phyloP scores from a whole-genome alignment of 1,140 invertebrate species.

The Heterodera schachtii region DNA sequence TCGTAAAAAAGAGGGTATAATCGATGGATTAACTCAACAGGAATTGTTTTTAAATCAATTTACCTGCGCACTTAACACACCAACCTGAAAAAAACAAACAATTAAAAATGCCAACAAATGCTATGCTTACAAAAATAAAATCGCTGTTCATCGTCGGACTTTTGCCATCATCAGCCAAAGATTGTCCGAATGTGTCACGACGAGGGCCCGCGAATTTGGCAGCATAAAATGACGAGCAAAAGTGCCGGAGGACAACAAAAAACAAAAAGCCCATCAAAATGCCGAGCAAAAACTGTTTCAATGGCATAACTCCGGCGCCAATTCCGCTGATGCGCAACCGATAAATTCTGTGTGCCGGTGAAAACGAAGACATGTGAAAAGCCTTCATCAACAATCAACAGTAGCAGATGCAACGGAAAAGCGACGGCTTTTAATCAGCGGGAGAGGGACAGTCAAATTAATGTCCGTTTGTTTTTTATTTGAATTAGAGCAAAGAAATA shows the following conservation, averaged over 20 bases:
- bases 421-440: too few species aligned
- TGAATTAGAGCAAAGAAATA: too few species aligned
- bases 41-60: too few species aligned
- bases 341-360: neutral
- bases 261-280: neutral
- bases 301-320: neutral
- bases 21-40: too few species aligned
- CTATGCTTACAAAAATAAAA: neutral
- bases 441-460: too few species aligned
- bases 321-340: neutral
- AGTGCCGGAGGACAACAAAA: neutral
- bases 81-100: constrained; percentile 15
- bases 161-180: neutral
- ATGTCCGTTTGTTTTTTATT: too few species aligned
- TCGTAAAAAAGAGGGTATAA: too few species aligned
- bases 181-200: neutral
- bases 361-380: neutral
- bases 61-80: constrained; percentile 40
- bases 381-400: too few species aligned
- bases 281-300: neutral
- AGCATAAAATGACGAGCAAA: neutral
- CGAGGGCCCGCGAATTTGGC: neutral
- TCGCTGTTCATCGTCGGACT: neutral
- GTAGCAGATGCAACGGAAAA: too few species aligned
- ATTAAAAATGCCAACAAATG: neutral